Conservation (phyloP, 2,888 invertebrate species). For the Capitulum mitella region DNA sequence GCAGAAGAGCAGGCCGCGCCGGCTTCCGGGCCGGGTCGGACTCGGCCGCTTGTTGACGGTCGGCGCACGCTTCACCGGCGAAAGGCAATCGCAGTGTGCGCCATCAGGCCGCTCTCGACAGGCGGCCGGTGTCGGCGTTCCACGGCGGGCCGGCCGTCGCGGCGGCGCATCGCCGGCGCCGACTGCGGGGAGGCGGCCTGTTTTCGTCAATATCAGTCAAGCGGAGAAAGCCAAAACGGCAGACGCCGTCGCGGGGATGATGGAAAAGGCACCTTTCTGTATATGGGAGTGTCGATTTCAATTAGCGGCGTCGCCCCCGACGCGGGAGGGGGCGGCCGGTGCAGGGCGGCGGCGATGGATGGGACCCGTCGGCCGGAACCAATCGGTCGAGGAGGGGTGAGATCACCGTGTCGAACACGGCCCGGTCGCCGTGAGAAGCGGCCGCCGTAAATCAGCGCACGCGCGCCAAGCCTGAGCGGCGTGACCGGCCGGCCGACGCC, state of each 20-base stretch:
- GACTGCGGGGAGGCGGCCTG: not conserved
- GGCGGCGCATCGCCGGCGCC: not conserved
- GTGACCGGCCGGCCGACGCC: not conserved
- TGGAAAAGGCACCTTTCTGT: constrained; percentile 7
- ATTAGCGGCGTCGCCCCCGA: constrained; percentile 13
- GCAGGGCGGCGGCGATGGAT: not conserved
- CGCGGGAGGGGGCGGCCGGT: not conserved
- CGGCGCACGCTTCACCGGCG: not conserved
- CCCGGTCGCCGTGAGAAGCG: not conserved
- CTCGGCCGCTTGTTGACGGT: not conserved
- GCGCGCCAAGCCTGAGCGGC: not conserved
- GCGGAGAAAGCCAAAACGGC: constrained; percentile 22
- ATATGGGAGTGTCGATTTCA: not conserved
- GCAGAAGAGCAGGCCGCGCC: too few relatives aligned
- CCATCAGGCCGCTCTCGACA: not conserved
- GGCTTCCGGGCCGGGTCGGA: too few relatives aligned
- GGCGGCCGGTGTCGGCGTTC: not conserved
- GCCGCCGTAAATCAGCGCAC: not conserved
- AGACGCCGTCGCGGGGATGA: not conserved
- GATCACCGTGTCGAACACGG: constrained; percentile 4
- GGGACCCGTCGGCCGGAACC: not conserved
- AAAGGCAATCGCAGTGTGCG: not conserved
- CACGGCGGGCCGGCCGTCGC: not conserved
- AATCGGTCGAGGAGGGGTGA: too few relatives aligned
- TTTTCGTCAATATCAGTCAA: constrained; percentile 4